phyloP scores from a whole-genome alignment of 2,113 vertebrate genomes.

The Oryzias curvinotus region DNA sequence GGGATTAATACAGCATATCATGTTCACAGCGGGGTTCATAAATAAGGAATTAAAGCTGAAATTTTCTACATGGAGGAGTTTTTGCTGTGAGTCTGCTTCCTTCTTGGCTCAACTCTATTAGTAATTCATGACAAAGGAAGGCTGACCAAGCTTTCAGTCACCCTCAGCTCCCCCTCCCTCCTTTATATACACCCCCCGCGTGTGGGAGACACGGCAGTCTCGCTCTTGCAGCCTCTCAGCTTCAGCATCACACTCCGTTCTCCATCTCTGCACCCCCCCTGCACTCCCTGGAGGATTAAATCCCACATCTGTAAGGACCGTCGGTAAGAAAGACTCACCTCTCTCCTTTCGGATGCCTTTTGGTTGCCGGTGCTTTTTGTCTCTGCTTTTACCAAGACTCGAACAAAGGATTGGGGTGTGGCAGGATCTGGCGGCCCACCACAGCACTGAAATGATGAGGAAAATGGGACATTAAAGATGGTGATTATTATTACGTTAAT shows the following conservation, averaged over 20 bases:
- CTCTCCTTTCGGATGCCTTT: slow-evolving; percentile 20
- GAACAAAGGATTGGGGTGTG: slow-evolving; percentile 76
- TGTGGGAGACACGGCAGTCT: slow-evolving; percentile 55
- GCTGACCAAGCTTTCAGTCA: slow-evolving; percentile 61
- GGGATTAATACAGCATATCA: background rate
- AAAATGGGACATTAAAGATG: slow-evolving; percentile 12
- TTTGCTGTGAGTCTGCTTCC: slow-evolving; percentile 18
- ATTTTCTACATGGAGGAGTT: slow-evolving; percentile 30
- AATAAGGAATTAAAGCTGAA: slow-evolving; percentile 32
- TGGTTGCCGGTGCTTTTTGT: slow-evolving; percentile 4
- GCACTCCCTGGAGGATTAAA: slow-evolving; percentile 51
- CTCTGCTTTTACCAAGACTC: slow-evolving; percentile 23
- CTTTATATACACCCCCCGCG: slow-evolving; percentile 72
- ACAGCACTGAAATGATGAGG: slow-evolving; percentile 30
- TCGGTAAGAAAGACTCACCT: slow-evolving; percentile 58
- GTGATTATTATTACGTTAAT: slow-evolving; percentile 4
- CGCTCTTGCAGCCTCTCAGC: slow-evolving; percentile 63
- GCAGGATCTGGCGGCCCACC: slow-evolving; percentile 49
- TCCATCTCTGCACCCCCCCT: slow-evolving; percentile 46
- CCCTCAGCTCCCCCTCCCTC: slow-evolving; percentile 49
- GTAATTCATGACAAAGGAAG: slow-evolving; percentile 60
- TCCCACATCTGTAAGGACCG: slow-evolving; percentile 52
- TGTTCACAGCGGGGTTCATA: background rate
- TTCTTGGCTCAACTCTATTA: slow-evolving; percentile 48
- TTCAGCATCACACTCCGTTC: slow-evolving; percentile 51